phyloP scores from a whole-genome alignment of 1,140 invertebrate genomes.

The Saccostrea glomerata region DNA sequence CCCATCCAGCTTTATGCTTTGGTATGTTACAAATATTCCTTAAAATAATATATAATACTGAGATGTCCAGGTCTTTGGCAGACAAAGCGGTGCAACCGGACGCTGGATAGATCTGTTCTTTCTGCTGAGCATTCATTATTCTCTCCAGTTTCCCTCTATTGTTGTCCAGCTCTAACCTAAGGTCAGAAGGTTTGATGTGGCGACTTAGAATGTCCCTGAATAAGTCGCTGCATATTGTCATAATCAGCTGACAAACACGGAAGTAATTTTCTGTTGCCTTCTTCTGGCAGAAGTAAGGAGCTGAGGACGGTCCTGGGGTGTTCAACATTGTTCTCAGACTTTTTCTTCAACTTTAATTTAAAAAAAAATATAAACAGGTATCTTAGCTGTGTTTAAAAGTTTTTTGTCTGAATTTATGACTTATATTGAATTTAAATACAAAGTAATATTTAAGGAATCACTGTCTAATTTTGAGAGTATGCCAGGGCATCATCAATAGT shows the following conservation, averaged over 20 bases:
- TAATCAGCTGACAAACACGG: neutral
- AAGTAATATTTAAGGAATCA: no score
- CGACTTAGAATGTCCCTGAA: neutral
- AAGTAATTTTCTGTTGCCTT: neutral
- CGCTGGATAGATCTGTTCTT: neutral
- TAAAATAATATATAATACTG: neutral
- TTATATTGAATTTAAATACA: no score
- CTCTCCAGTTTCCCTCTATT: neutral
- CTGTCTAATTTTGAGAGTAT: no score
- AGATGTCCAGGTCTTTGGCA: constrained; percentile 17
- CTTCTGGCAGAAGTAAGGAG: neutral
- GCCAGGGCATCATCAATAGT: no score
- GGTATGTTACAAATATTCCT: constrained; percentile 23
- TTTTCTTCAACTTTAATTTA: no score
- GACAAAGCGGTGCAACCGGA: neutral
- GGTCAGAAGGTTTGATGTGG: neutral
- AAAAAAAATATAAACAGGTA: no score
- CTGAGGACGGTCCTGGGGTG: neutral
- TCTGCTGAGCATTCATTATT: neutral
- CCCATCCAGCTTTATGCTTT: constrained; percentile 11
- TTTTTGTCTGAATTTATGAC: no score
- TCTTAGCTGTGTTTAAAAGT: no score
- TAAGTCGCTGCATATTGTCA: neutral
- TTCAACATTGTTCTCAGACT: no score
- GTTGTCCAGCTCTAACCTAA: neutral